These are phyloP conservation scores for Melanotus villosus DNA, from an alignment of 2,888 invertebrate genomes.

Conservation along the genomic window DNA sequence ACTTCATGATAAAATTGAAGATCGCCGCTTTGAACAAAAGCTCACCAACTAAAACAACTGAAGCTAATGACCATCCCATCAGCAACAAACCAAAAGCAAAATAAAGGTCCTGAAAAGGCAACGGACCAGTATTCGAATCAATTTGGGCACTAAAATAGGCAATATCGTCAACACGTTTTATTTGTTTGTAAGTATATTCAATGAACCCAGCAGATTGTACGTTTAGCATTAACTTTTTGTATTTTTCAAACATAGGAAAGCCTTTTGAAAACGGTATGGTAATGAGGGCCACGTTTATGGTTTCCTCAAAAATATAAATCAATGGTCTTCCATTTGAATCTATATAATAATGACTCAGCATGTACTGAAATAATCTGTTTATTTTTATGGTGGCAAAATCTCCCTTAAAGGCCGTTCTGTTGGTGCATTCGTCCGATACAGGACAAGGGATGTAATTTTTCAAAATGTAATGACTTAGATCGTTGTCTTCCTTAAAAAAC, in stretches of 20 bases:
- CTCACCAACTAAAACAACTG: too few species aligned
- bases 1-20: too few species aligned
- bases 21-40: too few species aligned
- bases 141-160: too few species aligned
- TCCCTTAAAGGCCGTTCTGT: constrained; percentile 5
- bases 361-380: constrained; percentile 19
- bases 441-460: constrained; percentile 3
- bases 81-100: too few species aligned
- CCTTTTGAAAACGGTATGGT: constrained; percentile 34
- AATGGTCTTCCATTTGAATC: constrained; percentile 25
- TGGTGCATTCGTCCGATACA: not conserved
- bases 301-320: constrained; percentile 26
- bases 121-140: too few species aligned
- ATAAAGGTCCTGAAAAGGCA: too few species aligned
- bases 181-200: not conserved
- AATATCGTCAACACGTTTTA: too few species aligned
- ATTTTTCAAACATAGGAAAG: constrained; percentile 30
- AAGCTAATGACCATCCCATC: too few species aligned
- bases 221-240: constrained; percentile 18
- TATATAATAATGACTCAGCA: not conserved
- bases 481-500: not conserved
- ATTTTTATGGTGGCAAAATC: constrained; percentile 28
- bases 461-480: constrained; percentile 18
- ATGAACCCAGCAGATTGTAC: constrained; percentile 14
- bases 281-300: constrained; percentile 1